A percentile compares a stretch with the other conserved stretches of the same genome.
Evolutionary conservation across 2,797 vertebrate genomes (phyloP).

Genomic region (Leuciscus waleckii): DNA sequence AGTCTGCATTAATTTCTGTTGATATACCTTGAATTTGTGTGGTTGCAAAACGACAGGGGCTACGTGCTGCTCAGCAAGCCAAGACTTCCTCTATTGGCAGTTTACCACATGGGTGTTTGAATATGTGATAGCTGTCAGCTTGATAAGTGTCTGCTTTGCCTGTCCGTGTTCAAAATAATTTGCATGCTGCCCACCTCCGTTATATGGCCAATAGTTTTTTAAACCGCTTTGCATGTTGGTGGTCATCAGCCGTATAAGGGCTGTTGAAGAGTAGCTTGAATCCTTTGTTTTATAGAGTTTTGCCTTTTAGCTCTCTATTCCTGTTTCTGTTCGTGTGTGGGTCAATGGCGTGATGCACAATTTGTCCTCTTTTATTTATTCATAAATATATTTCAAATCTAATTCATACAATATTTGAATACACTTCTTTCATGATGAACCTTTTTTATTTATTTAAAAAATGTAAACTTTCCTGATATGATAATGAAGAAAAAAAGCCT

Average conservation of each 20-base stretch:
- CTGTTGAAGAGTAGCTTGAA: neutral
- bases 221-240: constrained; percentile 30
- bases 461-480: neutral
- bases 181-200: constrained; percentile 4
- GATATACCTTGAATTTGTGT: constrained; percentile 10
- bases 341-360: neutral
- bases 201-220: constrained; percentile 22
- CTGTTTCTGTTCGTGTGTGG: neutral
- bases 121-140: constrained; percentile 41
- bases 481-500: neutral
- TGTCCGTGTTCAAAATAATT: constrained; percentile 11
- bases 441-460: neutral
- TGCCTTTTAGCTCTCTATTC: neutral
- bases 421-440: neutral
- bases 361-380: constrained; percentile 7
- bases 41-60: constrained; percentile 1
- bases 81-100: constrained; percentile 23
- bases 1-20: constrained; percentile 15
- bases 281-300: neutral
- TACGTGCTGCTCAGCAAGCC: constrained; percentile 14
- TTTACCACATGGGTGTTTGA: constrained; percentile 35
- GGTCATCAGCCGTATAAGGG: neutral
- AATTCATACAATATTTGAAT: neutral
- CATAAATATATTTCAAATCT: neutral
- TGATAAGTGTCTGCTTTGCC: constrained; percentile 31